Base-by-base conservation (phyloP, 2,888 invertebrate species). In the Hyposoter didymator region DNA sequence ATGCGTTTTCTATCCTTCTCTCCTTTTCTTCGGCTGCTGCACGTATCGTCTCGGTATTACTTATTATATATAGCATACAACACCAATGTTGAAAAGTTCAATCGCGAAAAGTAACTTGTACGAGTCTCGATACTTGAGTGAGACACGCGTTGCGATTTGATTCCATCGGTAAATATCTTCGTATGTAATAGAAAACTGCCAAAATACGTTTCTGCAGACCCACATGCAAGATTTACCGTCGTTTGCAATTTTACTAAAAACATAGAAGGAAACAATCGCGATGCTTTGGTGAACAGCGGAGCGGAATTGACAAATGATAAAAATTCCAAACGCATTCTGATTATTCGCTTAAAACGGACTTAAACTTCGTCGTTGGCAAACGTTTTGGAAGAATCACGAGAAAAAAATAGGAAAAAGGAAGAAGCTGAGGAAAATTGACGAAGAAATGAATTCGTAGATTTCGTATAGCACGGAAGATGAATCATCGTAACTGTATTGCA, bases 1-100 rank as follows among this genome's bases (percentile, higher is more conserved):
- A 80, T 81, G 85, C 78, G 85, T 83, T 59, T 83, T 85, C 52
- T 62, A 52, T 82, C 83, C 28, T 47, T 73, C 59, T 82, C 78
- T 82, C 45, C 14, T 32, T 74, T 64, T 70, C 69, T 32, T 43
- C 55, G 32, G 52, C 55, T 74, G 49, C n/a, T n/a, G n/a, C n/a
- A n/a, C 55, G 55, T 70, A 78, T 79, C 78, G 69, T 78, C 67
- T 35, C 22, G 43, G 22, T 79, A 62, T 74, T 81, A 69, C 69
- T 59, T 74, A 79, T 69, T 64, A 75, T n/a, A n/a, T n/a, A n/a
- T 35, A 67, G 22, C 39, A n/a, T 32, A 49, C 49, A 62, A 69
- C n/a, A 73, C 59, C 52, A 55, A 78, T 17, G 66, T 64, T 19
- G 45, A 76, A 72, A 76, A 66, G 52, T 35, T 43, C 43, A 70